Conservation (phyloP, 2,888 invertebrate species). For the Tricholauxania praeusta region DNA sequence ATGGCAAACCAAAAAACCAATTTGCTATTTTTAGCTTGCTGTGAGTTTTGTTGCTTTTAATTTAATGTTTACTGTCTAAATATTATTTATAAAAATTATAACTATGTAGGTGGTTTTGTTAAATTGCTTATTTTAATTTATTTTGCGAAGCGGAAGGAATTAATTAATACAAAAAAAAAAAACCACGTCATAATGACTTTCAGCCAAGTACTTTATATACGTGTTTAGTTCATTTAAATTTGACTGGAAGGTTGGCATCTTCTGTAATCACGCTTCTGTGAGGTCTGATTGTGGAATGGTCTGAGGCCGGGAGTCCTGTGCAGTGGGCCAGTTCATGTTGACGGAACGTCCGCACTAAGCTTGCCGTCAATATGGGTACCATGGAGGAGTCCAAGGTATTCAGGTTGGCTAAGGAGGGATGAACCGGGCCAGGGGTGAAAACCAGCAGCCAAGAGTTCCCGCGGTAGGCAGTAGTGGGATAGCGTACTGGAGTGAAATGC, state of each 20-base stretch:
- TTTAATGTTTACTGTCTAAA: no score
- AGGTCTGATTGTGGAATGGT: slow-evolving; percentile 92
- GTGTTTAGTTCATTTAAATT: slow-evolving; percentile 2
- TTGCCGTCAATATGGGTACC: slow-evolving; percentile 95
- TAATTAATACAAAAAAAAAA: no score
- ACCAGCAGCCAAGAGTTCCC: slow-evolving; percentile 99
- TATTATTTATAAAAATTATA: no score
- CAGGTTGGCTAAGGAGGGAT: slow-evolving; percentile 98
- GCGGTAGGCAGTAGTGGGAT: slow-evolving; percentile 99
- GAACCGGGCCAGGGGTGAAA: slow-evolving; percentile 99
- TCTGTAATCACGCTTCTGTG: slow-evolving; percentile 98
- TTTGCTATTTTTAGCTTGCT: no score
- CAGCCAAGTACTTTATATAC: background rate
- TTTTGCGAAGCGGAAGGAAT: no score
- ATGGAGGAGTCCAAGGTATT: slow-evolving; percentile 84
- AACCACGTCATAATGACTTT: no score
- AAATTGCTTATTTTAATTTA: no score
- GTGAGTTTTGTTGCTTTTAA: no score
- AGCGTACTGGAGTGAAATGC: slow-evolving; percentile 95
- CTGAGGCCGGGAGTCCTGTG: slow-evolving; percentile 88
- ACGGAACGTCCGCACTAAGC: slow-evolving; percentile 97
- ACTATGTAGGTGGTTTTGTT: no score
- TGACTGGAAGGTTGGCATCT: slow-evolving; percentile 95
- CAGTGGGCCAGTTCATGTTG: slow-evolving; percentile 74
- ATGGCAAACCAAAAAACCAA: no score